A percentile compares a stretch with the other conserved stretches of the same genome.
Conservation (phyloP, 2,113 vertebrate genomes). For the Dasyprocta punctata region DNA sequence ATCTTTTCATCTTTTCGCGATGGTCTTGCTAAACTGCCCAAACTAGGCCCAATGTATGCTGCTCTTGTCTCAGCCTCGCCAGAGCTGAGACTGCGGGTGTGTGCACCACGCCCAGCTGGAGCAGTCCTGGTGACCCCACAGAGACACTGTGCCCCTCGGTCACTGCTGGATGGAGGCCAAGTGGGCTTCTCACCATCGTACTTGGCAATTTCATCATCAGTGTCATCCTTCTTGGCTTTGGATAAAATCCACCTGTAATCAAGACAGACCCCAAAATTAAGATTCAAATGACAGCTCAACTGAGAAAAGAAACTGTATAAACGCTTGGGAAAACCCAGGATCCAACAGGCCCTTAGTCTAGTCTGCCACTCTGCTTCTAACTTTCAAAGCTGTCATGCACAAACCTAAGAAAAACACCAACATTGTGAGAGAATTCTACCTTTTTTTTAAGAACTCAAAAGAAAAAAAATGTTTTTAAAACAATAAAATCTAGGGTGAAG, state of each 20-base stretch:
- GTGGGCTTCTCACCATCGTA: slow-evolving; percentile 93
- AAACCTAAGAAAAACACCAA: neutral
- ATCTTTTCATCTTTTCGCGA: neutral
- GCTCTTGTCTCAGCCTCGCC: neutral
- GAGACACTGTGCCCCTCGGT: neutral
- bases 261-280: slow-evolving; percentile 46
- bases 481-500: neutral
- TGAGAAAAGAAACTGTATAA: neutral
- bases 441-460: slow-evolving; percentile 6
- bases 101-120: neutral
- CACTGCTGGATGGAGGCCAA: neutral
- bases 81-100: neutral
- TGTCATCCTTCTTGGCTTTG: slow-evolving; percentile 96
- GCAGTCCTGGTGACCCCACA: neutral
- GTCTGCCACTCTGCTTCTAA: slow-evolving; percentile 3
- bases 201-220: slow-evolving; percentile 97
- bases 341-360: neutral
- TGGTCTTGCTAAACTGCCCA: neutral
- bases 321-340: neutral
- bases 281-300: neutral
- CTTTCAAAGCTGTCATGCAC: neutral
- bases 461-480: neutral
- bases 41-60: neutral
- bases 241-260: slow-evolving; percentile 94
- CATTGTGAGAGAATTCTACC: neutral